phyloP scores from a whole-genome alignment of 1,140 invertebrate genomes.

The Leptonema lineaticorne region DNA sequence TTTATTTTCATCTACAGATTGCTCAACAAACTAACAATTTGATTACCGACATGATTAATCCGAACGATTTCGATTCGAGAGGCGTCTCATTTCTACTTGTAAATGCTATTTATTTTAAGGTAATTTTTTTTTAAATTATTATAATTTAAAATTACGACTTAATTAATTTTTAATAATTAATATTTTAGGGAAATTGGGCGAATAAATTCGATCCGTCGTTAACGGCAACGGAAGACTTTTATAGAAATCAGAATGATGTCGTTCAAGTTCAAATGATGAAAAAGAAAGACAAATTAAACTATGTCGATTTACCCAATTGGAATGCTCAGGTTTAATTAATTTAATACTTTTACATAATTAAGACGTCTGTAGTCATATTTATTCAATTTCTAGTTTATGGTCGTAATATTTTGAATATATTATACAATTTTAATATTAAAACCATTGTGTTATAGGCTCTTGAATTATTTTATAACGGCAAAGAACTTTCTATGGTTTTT shows the following conservation, averaged over 20 bases:
- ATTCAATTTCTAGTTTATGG: no score
- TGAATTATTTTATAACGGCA: constrained; percentile 62
- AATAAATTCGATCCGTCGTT: constrained; percentile 17
- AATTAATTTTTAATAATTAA: no score
- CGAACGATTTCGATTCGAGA: constrained; percentile 52
- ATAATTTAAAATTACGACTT: no score
- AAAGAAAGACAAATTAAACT: constrained; percentile 23
- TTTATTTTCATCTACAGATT: constrained; percentile 14
- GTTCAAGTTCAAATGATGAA: constrained; percentile 31
- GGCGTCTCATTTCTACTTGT: constrained; percentile 64
- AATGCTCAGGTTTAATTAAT: constrained; percentile 37
- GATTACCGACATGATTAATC: constrained; percentile 51
- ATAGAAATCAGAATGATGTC: constrained; percentile 22
- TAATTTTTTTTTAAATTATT: no score
- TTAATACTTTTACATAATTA: no score
- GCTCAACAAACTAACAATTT: constrained; percentile 35
- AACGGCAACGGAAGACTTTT: constrained; percentile 28
- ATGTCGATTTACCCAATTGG: constrained; percentile 31
- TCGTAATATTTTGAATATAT: no score
- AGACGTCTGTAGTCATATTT: no score
- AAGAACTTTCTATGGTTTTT: constrained; percentile 62
- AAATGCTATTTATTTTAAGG: constrained; percentile 83
- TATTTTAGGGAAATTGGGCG: constrained; percentile 34
- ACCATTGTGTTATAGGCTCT: no score
- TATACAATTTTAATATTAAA: constrained; percentile 43